Base-by-base conservation (phyloP, 2,113 vertebrate genomes). In the Ammodramus savannarum region DNA sequence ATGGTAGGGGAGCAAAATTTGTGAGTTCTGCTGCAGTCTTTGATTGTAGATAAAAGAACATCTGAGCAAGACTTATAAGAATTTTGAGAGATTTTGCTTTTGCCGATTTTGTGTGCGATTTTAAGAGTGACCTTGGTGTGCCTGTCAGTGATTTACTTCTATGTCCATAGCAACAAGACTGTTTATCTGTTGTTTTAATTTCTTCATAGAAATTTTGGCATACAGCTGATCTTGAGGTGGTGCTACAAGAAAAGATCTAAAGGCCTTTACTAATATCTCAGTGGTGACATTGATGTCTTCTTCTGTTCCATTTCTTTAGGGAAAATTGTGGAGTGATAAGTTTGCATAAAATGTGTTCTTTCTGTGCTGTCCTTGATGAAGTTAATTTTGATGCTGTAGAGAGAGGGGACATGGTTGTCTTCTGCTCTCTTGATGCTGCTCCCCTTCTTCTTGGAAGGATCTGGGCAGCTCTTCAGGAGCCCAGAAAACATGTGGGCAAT, bases 1-100 rank as follows among this genome's bases (percentile, higher is more conserved):
- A 34, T 0, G 1, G 7, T 1, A 3, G 2, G 17, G 11, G 7
- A n/a, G 13, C 16, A 5, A 26, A 29, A 39, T 14, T 21, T 31
- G 10, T 55, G 39, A 58, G 11, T 16, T 71, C 68, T 83, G 9
- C 39, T 85, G 36, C 0, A 26, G 15, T 41, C 27, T 76, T 72
- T 10, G 3, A 6, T 4, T 52, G 19, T 49, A 41, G 57, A 25
- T 87, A 48, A 71, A 58, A 36, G 38, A 87, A 59, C 0, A 16
- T 57, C 36, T 46, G 44, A 83, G 9, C 11, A 55, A 44, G 27
- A 31, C 6, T 23, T 69, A 11, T 29, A 67, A 63, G 29, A 1
- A 2, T 59, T 87, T 46, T 59, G 41, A 77, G 16, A 8, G 13
- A 32, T 61, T 52, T 5, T 36, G 11, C 11, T 85, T 72, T 55